phyloP scores from a whole-genome alignment of 1,140 invertebrate genomes.

The Pseudomyrmex flavicornis region DNA sequence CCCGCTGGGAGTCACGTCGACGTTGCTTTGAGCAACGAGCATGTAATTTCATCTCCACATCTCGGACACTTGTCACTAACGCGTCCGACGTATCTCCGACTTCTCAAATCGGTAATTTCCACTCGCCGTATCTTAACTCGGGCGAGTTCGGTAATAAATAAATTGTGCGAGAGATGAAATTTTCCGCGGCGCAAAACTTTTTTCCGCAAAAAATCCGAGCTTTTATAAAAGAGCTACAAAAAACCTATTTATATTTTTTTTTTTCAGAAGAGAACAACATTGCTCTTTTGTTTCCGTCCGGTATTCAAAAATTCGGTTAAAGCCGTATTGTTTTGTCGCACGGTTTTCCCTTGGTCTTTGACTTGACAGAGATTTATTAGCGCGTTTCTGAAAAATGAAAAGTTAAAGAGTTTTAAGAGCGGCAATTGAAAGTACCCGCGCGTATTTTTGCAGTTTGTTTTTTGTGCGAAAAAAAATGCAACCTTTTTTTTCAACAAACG shows the following conservation, averaged over 20 bases:
- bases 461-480: too few relatives aligned
- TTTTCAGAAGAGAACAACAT: slow-evolving; percentile 4
- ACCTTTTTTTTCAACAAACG: not conserved
- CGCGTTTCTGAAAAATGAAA: slow-evolving; percentile 3
- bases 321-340: slow-evolving; percentile 16
- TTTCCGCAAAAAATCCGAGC: too few relatives aligned
- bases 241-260: not conserved
- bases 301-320: slow-evolving; percentile 19
- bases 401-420: not conserved
- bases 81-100: not conserved
- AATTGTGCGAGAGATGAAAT: too few relatives aligned
- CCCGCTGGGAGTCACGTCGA: slow-evolving; percentile 48
- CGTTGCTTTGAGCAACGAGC: slow-evolving; percentile 50
- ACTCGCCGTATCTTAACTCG: not conserved
- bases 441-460: too few relatives aligned
- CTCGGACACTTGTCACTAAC: slow-evolving; percentile 18
- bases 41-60: slow-evolving; percentile 52
- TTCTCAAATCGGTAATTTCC: not conserved
- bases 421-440: too few relatives aligned
- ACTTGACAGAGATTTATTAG: slow-evolving; percentile 46
- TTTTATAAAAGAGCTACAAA: slow-evolving; percentile 2
- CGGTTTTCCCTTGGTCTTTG: not conserved
- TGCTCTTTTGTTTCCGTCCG: slow-evolving; percentile 14
- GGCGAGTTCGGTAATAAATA: too few relatives aligned
- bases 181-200: too few relatives aligned